Conservation (phyloP, 2,888 invertebrate species). For the Sesia apiformis region DNA sequence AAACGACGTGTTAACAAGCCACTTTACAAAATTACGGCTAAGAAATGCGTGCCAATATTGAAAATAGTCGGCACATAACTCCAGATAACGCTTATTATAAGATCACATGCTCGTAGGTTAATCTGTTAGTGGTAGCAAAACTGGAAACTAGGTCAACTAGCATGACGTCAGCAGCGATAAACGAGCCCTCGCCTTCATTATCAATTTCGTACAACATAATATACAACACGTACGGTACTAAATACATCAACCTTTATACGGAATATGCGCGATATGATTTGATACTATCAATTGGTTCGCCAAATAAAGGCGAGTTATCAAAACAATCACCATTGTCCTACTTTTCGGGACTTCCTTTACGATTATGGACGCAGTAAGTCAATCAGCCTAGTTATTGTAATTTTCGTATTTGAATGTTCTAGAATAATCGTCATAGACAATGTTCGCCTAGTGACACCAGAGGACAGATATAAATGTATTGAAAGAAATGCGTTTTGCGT, state of each 20-base stretch:
- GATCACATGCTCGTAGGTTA: conserved; percentile 20
- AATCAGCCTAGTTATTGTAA: not conserved
- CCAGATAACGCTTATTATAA: not conserved
- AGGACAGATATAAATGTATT: too few species aligned
- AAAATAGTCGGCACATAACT: conserved; percentile 25
- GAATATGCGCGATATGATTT: conserved; percentile 8
- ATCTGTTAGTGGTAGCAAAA: conserved; percentile 58
- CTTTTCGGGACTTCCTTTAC: not conserved
- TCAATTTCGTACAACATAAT: conserved; percentile 45
- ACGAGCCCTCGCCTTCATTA: conserved; percentile 57
- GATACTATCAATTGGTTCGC: conserved; percentile 6
- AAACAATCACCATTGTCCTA: not conserved
- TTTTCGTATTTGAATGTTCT: not conserved
- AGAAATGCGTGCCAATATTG: conserved; percentile 15
- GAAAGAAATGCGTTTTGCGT: too few species aligned
- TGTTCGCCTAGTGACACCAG: too few species aligned
- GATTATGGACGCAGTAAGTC: not conserved
- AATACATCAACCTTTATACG: not conserved
- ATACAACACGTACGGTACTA: not conserved
- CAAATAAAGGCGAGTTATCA: not conserved
- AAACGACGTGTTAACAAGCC: not conserved
- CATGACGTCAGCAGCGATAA: conserved; percentile 58
- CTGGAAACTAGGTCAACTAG: conserved; percentile 63
- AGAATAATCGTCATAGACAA: too few species aligned
- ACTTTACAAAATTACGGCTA: not conserved